Conservation (phyloP, 1,140 invertebrate genomes). For the Oscheius sp. region DNA sequence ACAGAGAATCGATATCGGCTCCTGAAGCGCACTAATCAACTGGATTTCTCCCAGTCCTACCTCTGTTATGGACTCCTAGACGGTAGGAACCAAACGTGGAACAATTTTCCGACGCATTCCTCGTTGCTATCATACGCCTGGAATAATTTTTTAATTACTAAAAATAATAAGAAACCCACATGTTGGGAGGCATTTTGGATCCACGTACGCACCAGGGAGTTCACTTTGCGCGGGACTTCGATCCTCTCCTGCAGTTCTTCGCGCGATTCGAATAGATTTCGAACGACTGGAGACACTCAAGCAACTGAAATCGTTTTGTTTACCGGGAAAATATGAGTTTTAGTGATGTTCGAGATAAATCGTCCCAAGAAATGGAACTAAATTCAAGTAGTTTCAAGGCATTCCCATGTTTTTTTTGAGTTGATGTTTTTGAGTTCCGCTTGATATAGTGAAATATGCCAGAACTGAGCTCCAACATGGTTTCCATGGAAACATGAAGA, state of each 20-base stretch:
- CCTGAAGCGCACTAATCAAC: too few species aligned
- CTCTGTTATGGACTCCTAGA: slow-evolving; percentile 80
- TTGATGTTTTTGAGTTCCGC: too few species aligned
- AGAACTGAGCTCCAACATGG: too few species aligned
- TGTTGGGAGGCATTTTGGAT: slow-evolving; percentile 49
- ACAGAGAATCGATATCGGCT: slow-evolving; percentile 97
- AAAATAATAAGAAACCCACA: slow-evolving; percentile 12
- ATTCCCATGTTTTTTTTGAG: too few species aligned
- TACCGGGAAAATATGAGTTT: too few species aligned
- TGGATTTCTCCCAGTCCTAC: too few species aligned
- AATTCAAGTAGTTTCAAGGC: too few species aligned
- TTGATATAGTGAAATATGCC: too few species aligned
- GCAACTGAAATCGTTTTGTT: too few species aligned
- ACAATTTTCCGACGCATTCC: slow-evolving; percentile 90
- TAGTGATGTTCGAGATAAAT: too few species aligned
- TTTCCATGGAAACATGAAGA: too few species aligned
- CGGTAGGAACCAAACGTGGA: slow-evolving; percentile 95
- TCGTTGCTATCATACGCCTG: not conserved
- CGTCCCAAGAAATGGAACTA: too few species aligned
- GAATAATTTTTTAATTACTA: not conserved
- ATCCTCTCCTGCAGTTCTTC: slow-evolving; percentile 51
- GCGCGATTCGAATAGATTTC: slow-evolving; percentile 50
- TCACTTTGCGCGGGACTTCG: slow-evolving; percentile 55
- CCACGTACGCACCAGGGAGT: slow-evolving; percentile 54
- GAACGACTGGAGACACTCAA: slow-evolving; percentile 42